Percentiles rank a stretch among this genome's conserved stretches.
Evolutionary conservation across 2,888 invertebrate genomes (phyloP).

Genomic region (Caenorhabditis wallacei): DNA sequence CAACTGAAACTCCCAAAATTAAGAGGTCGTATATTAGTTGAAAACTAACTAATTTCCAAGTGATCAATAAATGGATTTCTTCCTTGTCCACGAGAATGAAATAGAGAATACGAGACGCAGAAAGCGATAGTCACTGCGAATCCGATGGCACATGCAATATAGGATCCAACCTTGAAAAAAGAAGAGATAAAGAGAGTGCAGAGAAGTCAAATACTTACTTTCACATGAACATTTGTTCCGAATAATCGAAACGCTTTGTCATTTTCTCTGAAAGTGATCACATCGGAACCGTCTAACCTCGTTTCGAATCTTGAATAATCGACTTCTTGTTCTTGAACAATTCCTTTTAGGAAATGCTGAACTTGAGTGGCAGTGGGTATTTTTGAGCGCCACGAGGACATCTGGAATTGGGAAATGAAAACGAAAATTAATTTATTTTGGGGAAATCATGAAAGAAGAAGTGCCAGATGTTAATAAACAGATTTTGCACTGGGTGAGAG

Average conservation of each 20-base stretch:
- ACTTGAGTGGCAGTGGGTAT: constrained; percentile 53
- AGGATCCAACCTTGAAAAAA: constrained; percentile 54
- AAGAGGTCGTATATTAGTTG: not conserved
- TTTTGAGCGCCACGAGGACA: constrained; percentile 56
- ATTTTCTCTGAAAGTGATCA: constrained; percentile 74
- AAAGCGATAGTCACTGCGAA: constrained; percentile 63
- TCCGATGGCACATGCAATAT: constrained; percentile 64
- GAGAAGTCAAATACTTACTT: constrained; percentile 39
- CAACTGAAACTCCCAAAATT: constrained; percentile 64
- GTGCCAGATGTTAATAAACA: too few relatives aligned
- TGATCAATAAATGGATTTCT: constrained; percentile 66
- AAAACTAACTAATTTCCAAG: constrained; percentile 54
- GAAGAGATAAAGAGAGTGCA: not conserved
- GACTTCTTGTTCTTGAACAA: constrained; percentile 69
- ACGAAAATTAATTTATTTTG: not conserved
- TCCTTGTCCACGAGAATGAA: constrained; percentile 60
- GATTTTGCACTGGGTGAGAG: too few relatives aligned
- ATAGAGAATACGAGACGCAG: constrained; percentile 61
- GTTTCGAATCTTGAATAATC: constrained; percentile 73
- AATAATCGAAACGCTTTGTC: constrained; percentile 74
- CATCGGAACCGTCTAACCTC: constrained; percentile 70
- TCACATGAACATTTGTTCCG: constrained; percentile 74
- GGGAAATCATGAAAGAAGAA: not conserved
- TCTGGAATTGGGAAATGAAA: constrained; percentile 26
- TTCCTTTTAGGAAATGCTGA: constrained; percentile 60